Evolutionary conservation across 2,113 vertebrate genomes (phyloP).

Genomic region (Columbina picui): DNA sequence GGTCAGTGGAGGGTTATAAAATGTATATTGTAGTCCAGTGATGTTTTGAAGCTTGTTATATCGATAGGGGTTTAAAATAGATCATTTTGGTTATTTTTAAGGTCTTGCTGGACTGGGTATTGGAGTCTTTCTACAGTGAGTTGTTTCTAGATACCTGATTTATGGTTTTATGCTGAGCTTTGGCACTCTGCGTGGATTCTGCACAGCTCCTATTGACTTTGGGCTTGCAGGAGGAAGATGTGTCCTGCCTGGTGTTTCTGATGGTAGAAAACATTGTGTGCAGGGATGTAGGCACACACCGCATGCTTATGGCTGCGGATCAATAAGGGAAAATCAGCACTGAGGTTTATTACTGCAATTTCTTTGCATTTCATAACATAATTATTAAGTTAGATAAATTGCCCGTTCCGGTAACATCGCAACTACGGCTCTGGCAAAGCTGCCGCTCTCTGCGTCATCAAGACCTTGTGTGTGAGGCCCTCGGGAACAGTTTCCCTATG

Average conservation of each 20-base stretch:
- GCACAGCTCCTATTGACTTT: neutral
- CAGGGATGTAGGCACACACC: rapidly evolving
- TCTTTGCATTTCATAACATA: neutral
- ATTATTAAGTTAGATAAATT: neutral
- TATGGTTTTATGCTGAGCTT: neutral
- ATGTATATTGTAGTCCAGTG: neutral
- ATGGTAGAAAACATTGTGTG: rapidly evolving
- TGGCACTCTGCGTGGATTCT: neutral
- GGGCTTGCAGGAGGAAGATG: neutral
- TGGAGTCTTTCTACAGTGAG: neutral
- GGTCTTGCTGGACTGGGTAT: neutral
- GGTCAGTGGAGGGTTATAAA: neutral
- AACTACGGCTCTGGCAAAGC: neutral
- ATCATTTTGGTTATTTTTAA: neutral
- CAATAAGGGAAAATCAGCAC: neutral
- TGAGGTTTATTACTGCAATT: neutral
- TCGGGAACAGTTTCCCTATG: neutral
- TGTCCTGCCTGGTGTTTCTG: neutral
- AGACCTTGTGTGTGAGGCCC: neutral
- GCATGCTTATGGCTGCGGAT: rapidly evolving
- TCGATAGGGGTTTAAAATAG: neutral
- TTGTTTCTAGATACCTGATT: neutral
- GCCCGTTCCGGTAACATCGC: neutral
- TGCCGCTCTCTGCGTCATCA: neutral
- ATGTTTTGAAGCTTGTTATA: neutral